Evolutionary conservation across 2,888 invertebrate genomes (phyloP).

Genomic region (Drosophila picticornis): DNA sequence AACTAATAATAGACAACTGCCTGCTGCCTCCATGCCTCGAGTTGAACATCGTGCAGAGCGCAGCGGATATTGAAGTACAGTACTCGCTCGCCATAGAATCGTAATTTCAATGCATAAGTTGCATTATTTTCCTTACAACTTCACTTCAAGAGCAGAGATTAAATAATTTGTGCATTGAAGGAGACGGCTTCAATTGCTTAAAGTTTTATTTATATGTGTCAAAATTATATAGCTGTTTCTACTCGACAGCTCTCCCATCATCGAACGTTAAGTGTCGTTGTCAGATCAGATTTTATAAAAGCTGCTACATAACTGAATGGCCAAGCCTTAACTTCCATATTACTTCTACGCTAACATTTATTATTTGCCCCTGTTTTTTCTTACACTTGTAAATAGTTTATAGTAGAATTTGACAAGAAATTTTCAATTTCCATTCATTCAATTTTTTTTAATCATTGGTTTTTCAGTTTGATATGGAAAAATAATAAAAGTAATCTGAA

Average conservation of each 20-base stretch:
- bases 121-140: not conserved
- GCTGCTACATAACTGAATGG: not conserved
- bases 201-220: not conserved
- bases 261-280: not conserved
- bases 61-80: conserved; percentile 17
- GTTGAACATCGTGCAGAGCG: conserved; percentile 10
- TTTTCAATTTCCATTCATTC: too few species aligned
- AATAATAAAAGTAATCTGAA: not conserved
- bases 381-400: not conserved
- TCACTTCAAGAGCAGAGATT: not conserved
- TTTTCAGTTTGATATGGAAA: not conserved
- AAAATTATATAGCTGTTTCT: not conserved
- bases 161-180: not conserved
- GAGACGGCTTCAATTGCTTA: not conserved
- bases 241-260: not conserved
- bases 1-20: conserved; percentile 43
- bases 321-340: too few species aligned
- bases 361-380: not conserved
- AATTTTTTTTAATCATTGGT: too few species aligned
- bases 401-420: not conserved
- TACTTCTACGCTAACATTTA: not conserved
- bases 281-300: not conserved
- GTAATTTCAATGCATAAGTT: not conserved
- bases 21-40: conserved; percentile 3
- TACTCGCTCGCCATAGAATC: not conserved